Evolutionary conservation across 2,888 invertebrate genomes (phyloP), one percentile per base, ranked within the genome.

Genomic region (Pandemis cinnamomeana): DNA sequence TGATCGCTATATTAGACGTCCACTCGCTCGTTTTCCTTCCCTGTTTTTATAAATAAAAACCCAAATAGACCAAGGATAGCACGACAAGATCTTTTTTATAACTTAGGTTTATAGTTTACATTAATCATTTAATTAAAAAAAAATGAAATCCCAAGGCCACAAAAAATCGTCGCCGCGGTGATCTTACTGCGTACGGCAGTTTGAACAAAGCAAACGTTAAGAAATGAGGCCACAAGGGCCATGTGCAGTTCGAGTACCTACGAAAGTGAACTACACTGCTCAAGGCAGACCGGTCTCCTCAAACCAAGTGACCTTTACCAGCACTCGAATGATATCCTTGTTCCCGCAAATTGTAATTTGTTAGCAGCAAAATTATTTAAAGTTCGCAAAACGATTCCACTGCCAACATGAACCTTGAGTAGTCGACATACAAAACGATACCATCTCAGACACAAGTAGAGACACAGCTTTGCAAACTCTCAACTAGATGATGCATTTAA

Each of bases 211-310:
- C 87, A 86, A 87, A 87, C 84, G 83, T 89, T 87, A 86, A 86
- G 90, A 91, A 93, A 91, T 91, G 92, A 90, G 93, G 93, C 86
- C 92, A 87, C 84, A 92, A 93, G 93, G 93, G 93, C 92, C 89
- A 80, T 80, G 85, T 86, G 81, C 82, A 83, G 82, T 84, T 81
- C 81, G 86, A 83, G 88, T 89, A 88, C 74, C 74, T 74, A 71
- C 89, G 92, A 93, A 93, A 93, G 93, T 91, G 92, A 91, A 91
- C 88, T 90, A 91, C 88, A 85, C 84, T 79, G 83, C 86, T 84
- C 93, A 94, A 94, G 93, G 93, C 88, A 92, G 93, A 91, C 93
- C 90, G 89, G 93, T 93, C 90, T 89, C 89, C 91, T 93, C 91
- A 90, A 89, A 89, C 89, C 89, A 86, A 89, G 89, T 91, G 91